These are phyloP conservation scores for Avahi laniger DNA, from an alignment of 2,797 vertebrate species.

Conservation along the genomic window DNA sequence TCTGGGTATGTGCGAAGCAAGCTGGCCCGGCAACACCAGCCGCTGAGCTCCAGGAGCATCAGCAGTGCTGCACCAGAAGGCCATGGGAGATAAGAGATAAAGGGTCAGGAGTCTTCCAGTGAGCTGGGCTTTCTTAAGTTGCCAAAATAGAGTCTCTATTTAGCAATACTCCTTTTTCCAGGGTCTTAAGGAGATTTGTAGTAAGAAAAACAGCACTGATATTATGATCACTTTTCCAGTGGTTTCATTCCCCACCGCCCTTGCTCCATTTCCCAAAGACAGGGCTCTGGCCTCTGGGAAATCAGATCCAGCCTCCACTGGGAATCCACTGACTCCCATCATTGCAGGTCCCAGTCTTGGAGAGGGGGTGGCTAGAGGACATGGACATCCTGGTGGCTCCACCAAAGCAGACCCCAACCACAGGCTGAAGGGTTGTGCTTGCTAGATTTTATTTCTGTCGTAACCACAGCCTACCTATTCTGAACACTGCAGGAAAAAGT, in stretches of 20 bases:
- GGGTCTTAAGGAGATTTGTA: neutral
- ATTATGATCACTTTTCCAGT: neutral
- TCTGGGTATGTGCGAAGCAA: neutral
- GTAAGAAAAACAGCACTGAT: neutral
- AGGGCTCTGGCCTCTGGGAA: neutral
- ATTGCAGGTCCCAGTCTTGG: neutral
- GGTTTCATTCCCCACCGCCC: neutral
- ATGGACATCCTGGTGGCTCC: neutral
- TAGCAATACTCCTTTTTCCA: neutral
- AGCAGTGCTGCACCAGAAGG: neutral
- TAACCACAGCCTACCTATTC: neutral
- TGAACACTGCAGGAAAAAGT: neutral
- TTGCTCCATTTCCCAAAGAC: neutral
- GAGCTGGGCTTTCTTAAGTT: neutral
- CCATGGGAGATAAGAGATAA: neutral
- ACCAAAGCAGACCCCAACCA: neutral
- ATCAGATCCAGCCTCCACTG: neutral
- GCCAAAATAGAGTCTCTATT: neutral
- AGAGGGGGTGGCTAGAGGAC: no score
- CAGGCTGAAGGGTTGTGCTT: neutral
- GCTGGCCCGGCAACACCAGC: neutral
- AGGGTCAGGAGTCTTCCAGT: neutral
- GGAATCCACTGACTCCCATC: neutral
- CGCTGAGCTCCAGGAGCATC: neutral
- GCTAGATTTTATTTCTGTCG: neutral